Conservation (phyloP, 2,113 vertebrate species). For the Hippolais icterina region DNA sequence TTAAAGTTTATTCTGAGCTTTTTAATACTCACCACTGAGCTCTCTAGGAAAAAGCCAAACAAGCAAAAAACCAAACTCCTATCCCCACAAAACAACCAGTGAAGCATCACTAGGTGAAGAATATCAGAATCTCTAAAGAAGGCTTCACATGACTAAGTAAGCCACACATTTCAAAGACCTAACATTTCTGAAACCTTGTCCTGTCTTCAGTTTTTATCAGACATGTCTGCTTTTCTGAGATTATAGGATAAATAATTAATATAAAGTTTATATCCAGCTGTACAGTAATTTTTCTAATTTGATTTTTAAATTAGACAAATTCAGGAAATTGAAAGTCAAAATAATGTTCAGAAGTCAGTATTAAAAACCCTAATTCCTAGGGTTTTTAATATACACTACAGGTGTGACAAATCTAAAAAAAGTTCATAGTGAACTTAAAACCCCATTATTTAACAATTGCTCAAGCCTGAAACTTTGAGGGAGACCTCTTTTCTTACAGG, state of each 20-base stretch:
- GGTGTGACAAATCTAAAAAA: neutral
- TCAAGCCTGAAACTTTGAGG: neutral
- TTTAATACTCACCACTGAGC: neutral
- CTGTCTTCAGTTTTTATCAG: neutral
- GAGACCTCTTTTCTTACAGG: neutral
- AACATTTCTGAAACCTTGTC: neutral
- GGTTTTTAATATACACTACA: neutral
- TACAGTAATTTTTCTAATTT: neutral
- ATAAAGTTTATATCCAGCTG: neutral
- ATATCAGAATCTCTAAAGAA: neutral
- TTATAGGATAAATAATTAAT: neutral
- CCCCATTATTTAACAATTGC: fast-evolving
- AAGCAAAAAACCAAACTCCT: neutral
- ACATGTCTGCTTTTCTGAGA: neutral
- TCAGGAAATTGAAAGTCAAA: neutral
- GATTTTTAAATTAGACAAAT: neutral
- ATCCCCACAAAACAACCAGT: neutral
- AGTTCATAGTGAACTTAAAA: neutral
- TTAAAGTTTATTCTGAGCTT: neutral
- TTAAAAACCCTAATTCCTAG: neutral
- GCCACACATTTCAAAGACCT: neutral
- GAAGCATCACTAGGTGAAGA: neutral
- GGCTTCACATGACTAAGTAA: neutral
- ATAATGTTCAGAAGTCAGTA: neutral
- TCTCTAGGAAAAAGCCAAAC: neutral